Evolutionary conservation across 2,113 vertebrate genomes (phyloP).

Genomic region (human (Homo sapiens)): GRCh38 chr2:176436501-176437000

Average conservation of each 20-base stretch:
- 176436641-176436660: slow-evolving; percentile 9
- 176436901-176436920: not conserved
- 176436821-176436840: not conserved
- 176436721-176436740: slow-evolving; percentile 39
- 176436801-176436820: slow-evolving; percentile 17
- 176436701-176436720: slow-evolving; percentile 37
- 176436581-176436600: not conserved
- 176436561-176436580: slow-evolving; percentile 31
- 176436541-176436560: slow-evolving; percentile 43
- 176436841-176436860: not conserved
- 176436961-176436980: not conserved
- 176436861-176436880: not conserved
- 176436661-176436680: not conserved
- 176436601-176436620: slow-evolving; percentile 20
- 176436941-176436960: not conserved
- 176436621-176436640: not conserved
- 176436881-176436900: not conserved
- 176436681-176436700: slow-evolving; percentile 42
- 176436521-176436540: slow-evolving; percentile 46
- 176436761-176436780: slow-evolving; percentile 38
- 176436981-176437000: not conserved
- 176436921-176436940: not conserved
- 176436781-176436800: slow-evolving; percentile 29
- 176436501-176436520: not conserved
- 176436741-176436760: slow-evolving; percentile 2